A percentile compares a stretch with the other conserved stretches of the same genome.
These are phyloP conservation scores for Biston stratarius DNA, from an alignment of 2,888 invertebrate genomes.

Conservation along the genomic window DNA sequence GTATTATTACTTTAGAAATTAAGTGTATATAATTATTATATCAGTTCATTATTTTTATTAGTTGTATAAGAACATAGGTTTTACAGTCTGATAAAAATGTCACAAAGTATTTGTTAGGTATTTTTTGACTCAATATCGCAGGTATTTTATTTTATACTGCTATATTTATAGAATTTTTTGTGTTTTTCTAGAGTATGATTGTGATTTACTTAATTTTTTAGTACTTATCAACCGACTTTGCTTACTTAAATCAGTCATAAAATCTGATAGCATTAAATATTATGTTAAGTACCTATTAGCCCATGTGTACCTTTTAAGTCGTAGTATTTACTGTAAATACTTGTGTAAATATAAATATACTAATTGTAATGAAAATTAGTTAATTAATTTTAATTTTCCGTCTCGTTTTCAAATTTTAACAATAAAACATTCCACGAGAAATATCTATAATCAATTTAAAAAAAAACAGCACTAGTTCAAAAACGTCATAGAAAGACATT, in stretches of 20 bases:
- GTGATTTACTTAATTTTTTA: conserved; percentile 9
- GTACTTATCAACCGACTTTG: conserved; percentile 23
- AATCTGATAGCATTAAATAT: conserved; percentile 20
- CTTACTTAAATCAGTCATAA: conserved; percentile 22
- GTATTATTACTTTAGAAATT: conserved; percentile 74
- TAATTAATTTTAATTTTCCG: not conserved
- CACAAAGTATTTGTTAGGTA: conserved; percentile 3
- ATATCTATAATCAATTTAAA: not conserved
- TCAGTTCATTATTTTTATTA: conserved; percentile 31
- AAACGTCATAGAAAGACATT: not conserved
- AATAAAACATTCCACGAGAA: not conserved
- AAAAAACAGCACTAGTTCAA: no score
- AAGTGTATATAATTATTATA: conserved; percentile 48
- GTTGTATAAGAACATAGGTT: not conserved
- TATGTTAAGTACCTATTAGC: conserved; percentile 7
- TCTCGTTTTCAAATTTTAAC: not conserved
- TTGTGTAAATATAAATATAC: conserved; percentile 6
- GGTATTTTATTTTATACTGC: conserved; percentile 9
- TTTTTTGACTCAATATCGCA: conserved; percentile 8
- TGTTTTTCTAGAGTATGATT: not conserved
- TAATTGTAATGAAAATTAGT: not conserved
- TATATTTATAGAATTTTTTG: conserved; percentile 10
- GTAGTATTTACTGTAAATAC: conserved; percentile 7
- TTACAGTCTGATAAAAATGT: not conserved
- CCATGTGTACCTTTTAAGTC: conserved; percentile 3